These are phyloP conservation scores for Digitonthophagus gazella DNA, from an alignment of 2,888 invertebrate species.

Conservation along the genomic window DNA sequence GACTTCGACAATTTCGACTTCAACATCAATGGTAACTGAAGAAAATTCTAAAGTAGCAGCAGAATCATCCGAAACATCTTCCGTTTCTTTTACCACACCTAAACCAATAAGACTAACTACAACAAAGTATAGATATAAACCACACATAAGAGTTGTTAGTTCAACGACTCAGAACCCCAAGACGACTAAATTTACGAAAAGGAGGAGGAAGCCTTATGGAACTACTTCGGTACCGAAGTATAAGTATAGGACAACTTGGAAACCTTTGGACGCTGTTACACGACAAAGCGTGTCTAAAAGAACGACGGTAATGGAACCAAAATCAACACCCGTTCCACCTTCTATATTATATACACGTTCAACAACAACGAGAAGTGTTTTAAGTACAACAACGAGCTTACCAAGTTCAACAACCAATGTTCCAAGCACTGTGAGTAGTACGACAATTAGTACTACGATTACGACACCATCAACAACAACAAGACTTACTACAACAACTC, in stretches of 20 bases:
- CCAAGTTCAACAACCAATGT: slow-evolving; percentile 14
- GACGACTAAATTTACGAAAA: slow-evolving; percentile 23
- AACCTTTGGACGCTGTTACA: slow-evolving; percentile 32
- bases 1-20: slow-evolving; percentile 30
- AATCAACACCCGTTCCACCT: slow-evolving; percentile 42
- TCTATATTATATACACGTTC: slow-evolving; percentile 38
- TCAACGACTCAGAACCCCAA: slow-evolving; percentile 43
- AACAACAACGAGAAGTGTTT: slow-evolving; percentile 29
- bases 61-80: slow-evolving; percentile 32
- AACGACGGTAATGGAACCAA: slow-evolving; percentile 54
- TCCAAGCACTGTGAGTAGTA: slow-evolving; percentile 21
- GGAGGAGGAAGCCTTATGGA: slow-evolving; percentile 19
- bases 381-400: slow-evolving; percentile 26
- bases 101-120: slow-evolving; percentile 31
- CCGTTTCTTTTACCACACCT: slow-evolving; percentile 42
- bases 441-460: slow-evolving; percentile 30
- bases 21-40: slow-evolving; percentile 19
- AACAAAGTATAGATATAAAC: slow-evolving; percentile 31
- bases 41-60: not conserved
- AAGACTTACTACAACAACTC: slow-evolving; percentile 27
- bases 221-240: slow-evolving; percentile 24
- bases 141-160: slow-evolving; percentile 42
- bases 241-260: slow-evolving; percentile 29
- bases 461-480: slow-evolving; percentile 28
- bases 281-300: slow-evolving; percentile 45